Base-by-base conservation (phyloP, 2,888 invertebrate genomes). In the Tiphia femorata region DNA sequence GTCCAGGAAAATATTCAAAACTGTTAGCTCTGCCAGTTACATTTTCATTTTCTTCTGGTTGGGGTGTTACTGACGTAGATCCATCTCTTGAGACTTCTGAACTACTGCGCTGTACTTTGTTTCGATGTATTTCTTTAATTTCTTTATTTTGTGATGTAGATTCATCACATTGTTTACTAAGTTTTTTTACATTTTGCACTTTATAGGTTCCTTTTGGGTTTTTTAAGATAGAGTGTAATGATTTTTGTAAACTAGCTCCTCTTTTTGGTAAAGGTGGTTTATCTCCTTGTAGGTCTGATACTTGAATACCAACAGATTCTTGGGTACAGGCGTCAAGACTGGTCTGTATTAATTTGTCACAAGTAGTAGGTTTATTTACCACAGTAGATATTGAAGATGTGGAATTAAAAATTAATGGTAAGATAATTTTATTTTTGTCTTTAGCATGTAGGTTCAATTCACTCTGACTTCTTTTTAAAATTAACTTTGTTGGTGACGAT, bases 21-120 rank as follows among this genome's bases (percentile, higher is more conserved):
- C 91, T 91, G 70, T 90, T 89, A 25, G 89, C 89, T 73, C 88
- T 87, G n/a, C 62, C 88, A 79, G 73, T 86, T 57, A 78, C 84
- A 84, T 62, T 76, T 42, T 77, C 82, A 10, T 55, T 58, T 7
- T 76, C 76, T 7, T 79, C 78, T 0, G 56, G 67, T 14, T 62
- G 73, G 25, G 76, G 76, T 0, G 78, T 73, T 12, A 67, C 50
- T 2, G 54, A 44, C 1, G 61, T 48, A 1, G 78, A 79, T 8
- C 62, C 75, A 49, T 71, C 73, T 20, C 53, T 65, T 6, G 77
- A 78, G n/a, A 57, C 53, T 21, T 72, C 74, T 2, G 78, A 73
- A 56, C 68, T 71, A 73, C 84, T 78, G 81, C 83, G 51, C 81
- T 84, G 67, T 73, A 79, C 29, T 59, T 67, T 54, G 69, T 73